phyloP scores from a whole-genome alignment of 2,113 vertebrate genomes.

The Hirundichthys speculiger region DNA sequence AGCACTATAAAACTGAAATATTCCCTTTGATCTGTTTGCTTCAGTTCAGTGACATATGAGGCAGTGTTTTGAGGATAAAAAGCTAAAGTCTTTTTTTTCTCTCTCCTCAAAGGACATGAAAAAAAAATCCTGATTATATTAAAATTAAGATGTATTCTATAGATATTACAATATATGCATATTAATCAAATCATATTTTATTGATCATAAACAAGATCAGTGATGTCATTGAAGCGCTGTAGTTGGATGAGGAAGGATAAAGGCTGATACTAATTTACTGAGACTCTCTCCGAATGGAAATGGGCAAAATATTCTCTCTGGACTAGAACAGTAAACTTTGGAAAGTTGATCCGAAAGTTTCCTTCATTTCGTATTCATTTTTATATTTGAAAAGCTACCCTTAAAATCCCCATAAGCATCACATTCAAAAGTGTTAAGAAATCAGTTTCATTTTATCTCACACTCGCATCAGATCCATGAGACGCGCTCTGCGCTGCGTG shows the following conservation, averaged over 20 bases:
- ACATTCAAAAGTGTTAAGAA: slow-evolving; percentile 48
- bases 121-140: slow-evolving; percentile 15
- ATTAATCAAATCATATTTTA: slow-evolving; percentile 55
- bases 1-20: slow-evolving; percentile 34
- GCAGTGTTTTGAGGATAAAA: slow-evolving; percentile 29
- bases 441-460: slow-evolving; percentile 61
- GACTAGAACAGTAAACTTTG: slow-evolving; percentile 32
- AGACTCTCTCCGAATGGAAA: slow-evolving; percentile 44
- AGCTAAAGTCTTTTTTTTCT: slow-evolving; percentile 8
- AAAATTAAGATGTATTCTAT: slow-evolving; percentile 19
- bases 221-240: slow-evolving; percentile 55
- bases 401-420: slow-evolving; percentile 55
- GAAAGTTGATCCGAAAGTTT: slow-evolving; percentile 51
- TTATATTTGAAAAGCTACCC: slow-evolving; percentile 46
- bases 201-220: slow-evolving; percentile 61
- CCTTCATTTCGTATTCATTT: slow-evolving; percentile 53
- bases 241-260: slow-evolving; percentile 50
- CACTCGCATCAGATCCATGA: slow-evolving; percentile 46
- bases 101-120: slow-evolving; percentile 34
- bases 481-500: slow-evolving; percentile 27
- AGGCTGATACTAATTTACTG: slow-evolving; percentile 56
- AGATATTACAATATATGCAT: slow-evolving; percentile 43
- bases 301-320: slow-evolving; percentile 62
- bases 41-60: slow-evolving; percentile 30
- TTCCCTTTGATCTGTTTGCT: slow-evolving; percentile 47